Base-by-base conservation (phyloP, 2,797 vertebrate species). In the Hippopotamyrus pictus region DNA sequence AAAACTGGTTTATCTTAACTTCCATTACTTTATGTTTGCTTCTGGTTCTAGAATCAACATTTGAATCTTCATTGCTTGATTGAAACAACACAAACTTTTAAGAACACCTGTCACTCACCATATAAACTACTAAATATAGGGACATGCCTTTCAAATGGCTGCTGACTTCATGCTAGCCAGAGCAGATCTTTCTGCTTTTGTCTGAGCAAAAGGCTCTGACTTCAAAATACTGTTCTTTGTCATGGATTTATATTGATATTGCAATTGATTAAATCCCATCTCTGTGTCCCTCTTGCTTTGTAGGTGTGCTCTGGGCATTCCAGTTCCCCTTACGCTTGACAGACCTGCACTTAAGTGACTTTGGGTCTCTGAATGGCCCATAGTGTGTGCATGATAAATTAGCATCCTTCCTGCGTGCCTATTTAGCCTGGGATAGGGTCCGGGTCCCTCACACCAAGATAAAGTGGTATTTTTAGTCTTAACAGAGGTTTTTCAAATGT, bases 1-100 rank as follows among this genome's bases (percentile, higher is more conserved):
- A n/a, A 79, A 46, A 46, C 73, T 44, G 41, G 1, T 44, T 46
- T 19, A 85, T 85, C 46, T 53, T 86, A 25, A 50, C 29, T 73
- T 17, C 73, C 73, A 79, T 79, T 79, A 79, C 73, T 79, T 44
- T 79, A 73, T 79, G 73, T 79, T 79, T 79, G 37, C 41, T 79
- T 44, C 41, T 79, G 73, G 37, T 19, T 79, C 37, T 41, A 46
- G 41, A 79, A 79, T 79, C 73, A 79, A 46, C 73, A 79, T 79
- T 41, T 19, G 41, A 79, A 79, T 79, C 73, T 44, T 41, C 19
- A 46, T 79, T 44, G 73, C 37, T 46, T 79, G 73, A 46, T 3
- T 41, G 73, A 79, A 79, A 46, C 73, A 79, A 46, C 14, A 7
- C 41, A 8, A n/a, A 79, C 73, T 19, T 79, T 79, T 46, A 41